Evolutionary conservation across 2,888 invertebrate species (phyloP), one percentile per base, ranked within the genome.

Genomic region (Galerucella nymphaeae): DNA sequence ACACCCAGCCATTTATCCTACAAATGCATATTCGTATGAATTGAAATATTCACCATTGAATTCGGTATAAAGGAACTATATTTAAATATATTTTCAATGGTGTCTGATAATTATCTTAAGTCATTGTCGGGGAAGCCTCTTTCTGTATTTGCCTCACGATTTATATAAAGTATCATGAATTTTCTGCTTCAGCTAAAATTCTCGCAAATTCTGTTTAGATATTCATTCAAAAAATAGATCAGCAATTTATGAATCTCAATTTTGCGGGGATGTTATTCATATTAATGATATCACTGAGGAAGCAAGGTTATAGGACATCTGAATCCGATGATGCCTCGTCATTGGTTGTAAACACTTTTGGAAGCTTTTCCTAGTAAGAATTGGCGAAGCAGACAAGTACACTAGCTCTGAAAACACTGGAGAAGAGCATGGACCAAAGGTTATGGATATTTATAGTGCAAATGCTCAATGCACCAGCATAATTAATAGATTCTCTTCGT

Each of bases 1-100:
- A 74, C 71, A 74, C 74, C 73, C 72, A 65, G 70, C 74, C 76
- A 78, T 79, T 77, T 76, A 69, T 73, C 73, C 75, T 71, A 66
- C 18, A 50, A 75, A 67, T 68, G 72, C 66, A 55, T 72, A 72
- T 64, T 42, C 30, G 18, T 50, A 16, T 68, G 13, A n/a, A 42
- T 63, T 59, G 11, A 38, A 71, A 48, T 48, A 58, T 55, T 68
- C 16, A 20, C 45, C 38, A 41, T 68, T 69, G 69, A 53, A 62
- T 55, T 69, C 53, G 11, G 61, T 53, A 23, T 14, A 2, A 0
- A 57, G 48, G 48, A 53, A 18, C 18, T 53, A 53, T 53, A 16
- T 53, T 53, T 53, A 16, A 53, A 53, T 53, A 53, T 10, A 16
- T 53, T 45, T 45, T 11, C 45, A 45, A 38, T 38, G 8, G 30